These are phyloP conservation scores for Meleagris gallopavo DNA, from an alignment of 2,113 vertebrate genomes.

Conservation along the genomic window DNA sequence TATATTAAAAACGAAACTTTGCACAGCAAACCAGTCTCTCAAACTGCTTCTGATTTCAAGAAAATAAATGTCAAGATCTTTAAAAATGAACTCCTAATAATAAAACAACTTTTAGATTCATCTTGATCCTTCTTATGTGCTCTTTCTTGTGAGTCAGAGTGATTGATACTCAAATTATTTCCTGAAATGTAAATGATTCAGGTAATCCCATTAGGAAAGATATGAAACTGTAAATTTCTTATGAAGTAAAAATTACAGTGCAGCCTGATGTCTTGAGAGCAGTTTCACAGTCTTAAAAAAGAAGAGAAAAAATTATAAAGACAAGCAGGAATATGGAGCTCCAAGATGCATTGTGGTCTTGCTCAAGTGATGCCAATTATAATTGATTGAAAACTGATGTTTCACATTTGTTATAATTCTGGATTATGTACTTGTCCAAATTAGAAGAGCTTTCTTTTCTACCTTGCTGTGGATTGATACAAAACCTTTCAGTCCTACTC, in stretches of 20 bases:
- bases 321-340: not conserved
- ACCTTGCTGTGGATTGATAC: not conserved
- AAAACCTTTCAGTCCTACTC: not conserved
- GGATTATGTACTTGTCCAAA: not conserved
- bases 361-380: not conserved
- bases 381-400: not conserved
- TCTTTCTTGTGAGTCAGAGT: constrained; percentile 51
- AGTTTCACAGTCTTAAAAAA: not conserved
- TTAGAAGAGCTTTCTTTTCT: not conserved
- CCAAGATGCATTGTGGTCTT: not conserved
- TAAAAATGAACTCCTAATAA: constrained; percentile 71
- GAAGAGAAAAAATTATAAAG: not conserved
- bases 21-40: constrained; percentile 12
- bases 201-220: constrained; percentile 68
- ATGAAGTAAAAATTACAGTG: constrained; percentile 67
- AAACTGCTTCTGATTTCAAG: constrained; percentile 31
- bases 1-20: constrained; percentile 34
- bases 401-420: not conserved
- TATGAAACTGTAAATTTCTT: constrained; percentile 70
- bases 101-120: constrained; percentile 58
- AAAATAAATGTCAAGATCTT: constrained; percentile 54
- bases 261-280: constrained; percentile 28
- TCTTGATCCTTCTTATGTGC: constrained; percentile 37
- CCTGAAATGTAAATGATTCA: constrained; percentile 70
- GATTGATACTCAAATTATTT: constrained; percentile 57